Conservation (phyloP, 2,113 vertebrate genomes). For the Nothoprocta pentlandii region DNA sequence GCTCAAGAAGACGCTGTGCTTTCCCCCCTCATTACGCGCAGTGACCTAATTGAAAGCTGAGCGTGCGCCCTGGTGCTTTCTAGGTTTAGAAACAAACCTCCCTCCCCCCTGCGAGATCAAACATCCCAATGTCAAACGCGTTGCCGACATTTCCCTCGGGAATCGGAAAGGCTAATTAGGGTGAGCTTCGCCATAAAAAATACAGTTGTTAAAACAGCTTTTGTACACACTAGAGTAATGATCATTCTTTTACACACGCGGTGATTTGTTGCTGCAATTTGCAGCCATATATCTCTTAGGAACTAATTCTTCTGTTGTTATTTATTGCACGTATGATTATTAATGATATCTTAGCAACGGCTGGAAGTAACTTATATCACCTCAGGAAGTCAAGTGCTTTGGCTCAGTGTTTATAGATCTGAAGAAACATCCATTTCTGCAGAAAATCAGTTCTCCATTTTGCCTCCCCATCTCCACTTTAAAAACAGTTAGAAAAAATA, state of each 20-base stretch:
- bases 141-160: conserved; percentile 84
- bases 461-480: background rate
- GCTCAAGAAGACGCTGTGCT: conserved; percentile 69
- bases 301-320: conserved; percentile 88
- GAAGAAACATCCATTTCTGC: conserved; percentile 43
- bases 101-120: conserved; percentile 65
- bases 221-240: conserved; percentile 86
- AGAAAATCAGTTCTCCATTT: conserved; percentile 30
- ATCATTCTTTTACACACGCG: conserved; percentile 79
- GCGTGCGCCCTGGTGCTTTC: conserved; percentile 59
- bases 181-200: conserved; percentile 89
- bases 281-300: conserved; percentile 93
- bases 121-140: conserved; percentile 82
- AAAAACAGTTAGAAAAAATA: background rate
- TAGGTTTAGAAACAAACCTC: conserved; percentile 55
- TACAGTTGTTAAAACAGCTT: conserved; percentile 89
- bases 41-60: conserved; percentile 70
- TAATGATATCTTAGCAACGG: conserved; percentile 90
- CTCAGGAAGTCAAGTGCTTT: conserved; percentile 77
- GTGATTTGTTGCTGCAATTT: conserved; percentile 96
- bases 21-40: conserved; percentile 58
- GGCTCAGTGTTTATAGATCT: conserved; percentile 63
- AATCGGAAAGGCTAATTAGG: conserved; percentile 98
- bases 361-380: conserved; percentile 81
- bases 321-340: conserved; percentile 96